Conservation (phyloP, 1,140 invertebrate genomes). For the Drosophila tristis region DNA sequence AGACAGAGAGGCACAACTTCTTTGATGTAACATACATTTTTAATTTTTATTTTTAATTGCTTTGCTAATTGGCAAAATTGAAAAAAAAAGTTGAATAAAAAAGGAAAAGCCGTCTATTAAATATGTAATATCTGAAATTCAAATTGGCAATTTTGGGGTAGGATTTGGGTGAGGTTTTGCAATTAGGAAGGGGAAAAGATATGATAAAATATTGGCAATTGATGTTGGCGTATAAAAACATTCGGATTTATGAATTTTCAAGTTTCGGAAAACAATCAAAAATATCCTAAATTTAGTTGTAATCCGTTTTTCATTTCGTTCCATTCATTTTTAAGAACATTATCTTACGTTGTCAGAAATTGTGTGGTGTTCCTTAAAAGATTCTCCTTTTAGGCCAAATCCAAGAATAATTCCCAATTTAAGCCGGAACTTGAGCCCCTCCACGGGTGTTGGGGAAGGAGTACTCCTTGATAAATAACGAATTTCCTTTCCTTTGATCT, state of each 20-base stretch:
- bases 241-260: not conserved
- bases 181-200: too few species aligned
- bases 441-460: not conserved
- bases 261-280: not conserved
- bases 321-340: not conserved
- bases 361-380: not conserved
- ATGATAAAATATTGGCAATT: too few species aligned
- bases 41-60: constrained; percentile 74
- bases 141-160: constrained; percentile 1
- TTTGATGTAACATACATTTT: constrained; percentile 57
- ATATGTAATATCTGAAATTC: constrained; percentile 31
- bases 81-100: constrained; percentile 22
- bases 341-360: not conserved
- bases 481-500: constrained; percentile 37
- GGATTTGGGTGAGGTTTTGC: not conserved
- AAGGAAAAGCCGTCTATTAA: constrained; percentile 34
- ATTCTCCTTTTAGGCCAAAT: not conserved
- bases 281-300: not conserved
- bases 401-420: constrained; percentile 24
- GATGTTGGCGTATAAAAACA: not conserved
- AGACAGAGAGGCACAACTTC: not conserved
- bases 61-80: constrained; percentile 60
- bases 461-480: constrained; percentile 29
- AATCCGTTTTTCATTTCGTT: constrained; percentile 1
- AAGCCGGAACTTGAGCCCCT: constrained; percentile 4